Conservation (phyloP, 2,888 invertebrate genomes). For the Mimachlamys varia region DNA sequence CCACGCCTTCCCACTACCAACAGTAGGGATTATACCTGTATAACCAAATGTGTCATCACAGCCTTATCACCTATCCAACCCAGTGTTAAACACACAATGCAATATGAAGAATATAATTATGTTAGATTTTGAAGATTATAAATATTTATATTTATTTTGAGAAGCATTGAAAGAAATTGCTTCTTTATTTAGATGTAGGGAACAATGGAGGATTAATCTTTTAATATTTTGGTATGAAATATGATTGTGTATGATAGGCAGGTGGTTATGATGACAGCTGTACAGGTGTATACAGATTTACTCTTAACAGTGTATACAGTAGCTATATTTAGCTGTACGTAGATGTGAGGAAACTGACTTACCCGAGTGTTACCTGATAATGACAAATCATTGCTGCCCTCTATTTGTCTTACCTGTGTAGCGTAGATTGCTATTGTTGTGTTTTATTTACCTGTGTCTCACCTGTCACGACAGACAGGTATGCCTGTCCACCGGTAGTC, state of each 20-base stretch:
- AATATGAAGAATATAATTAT: not conserved
- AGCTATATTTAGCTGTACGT: not conserved
- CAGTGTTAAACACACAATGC: too few relatives aligned
- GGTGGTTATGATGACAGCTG: not conserved
- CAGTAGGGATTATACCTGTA: not conserved
- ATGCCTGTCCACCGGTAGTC: not conserved
- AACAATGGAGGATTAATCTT: too few relatives aligned
- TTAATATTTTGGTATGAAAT: too few relatives aligned
- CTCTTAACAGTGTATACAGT: too few relatives aligned
- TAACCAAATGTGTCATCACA: too few relatives aligned
- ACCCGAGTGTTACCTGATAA: constrained; percentile 23
- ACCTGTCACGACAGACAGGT: constrained; percentile 21
- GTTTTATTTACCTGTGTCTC: not conserved
- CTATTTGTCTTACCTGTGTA: not conserved
- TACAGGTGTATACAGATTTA: not conserved
- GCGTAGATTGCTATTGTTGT: not conserved
- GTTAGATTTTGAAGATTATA: too few relatives aligned
- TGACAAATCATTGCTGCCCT: constrained; percentile 23
- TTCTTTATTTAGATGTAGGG: too few relatives aligned
- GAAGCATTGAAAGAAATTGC: too few relatives aligned
- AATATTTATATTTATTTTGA: too few relatives aligned
- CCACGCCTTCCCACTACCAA: not conserved
- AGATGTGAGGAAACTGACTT: not conserved
- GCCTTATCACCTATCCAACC: too few relatives aligned
- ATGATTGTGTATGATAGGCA: not conserved